phyloP scores from a whole-genome alignment of 2,888 invertebrate species.

The Drosophila kokeensis region DNA sequence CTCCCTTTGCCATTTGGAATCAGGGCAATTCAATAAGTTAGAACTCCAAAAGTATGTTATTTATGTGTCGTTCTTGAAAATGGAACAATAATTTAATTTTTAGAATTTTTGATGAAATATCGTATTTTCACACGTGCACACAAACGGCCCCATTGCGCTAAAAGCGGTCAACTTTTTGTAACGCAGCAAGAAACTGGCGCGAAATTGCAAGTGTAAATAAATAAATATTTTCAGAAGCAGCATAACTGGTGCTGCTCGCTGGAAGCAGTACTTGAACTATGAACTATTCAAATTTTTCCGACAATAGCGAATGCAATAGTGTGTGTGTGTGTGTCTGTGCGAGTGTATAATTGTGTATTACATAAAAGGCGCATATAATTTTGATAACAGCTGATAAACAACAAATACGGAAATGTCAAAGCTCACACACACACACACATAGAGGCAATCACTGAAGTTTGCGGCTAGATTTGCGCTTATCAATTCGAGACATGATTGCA shows the following conservation, averaged over 20 bases:
- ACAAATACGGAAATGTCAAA: slow-evolving; percentile 53
- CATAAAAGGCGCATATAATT: slow-evolving; percentile 44
- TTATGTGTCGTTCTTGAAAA: no score
- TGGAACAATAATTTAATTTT: not conserved
- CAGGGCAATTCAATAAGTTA: not conserved
- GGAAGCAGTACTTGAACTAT: not conserved
- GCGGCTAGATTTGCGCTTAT: slow-evolving; percentile 32
- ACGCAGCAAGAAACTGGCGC: slow-evolving; percentile 33
- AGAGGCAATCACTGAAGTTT: slow-evolving; percentile 58
- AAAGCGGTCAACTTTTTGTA: slow-evolving; percentile 1
- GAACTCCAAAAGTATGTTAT: not conserved
- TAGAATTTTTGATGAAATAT: not conserved
- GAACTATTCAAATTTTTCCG: not conserved
- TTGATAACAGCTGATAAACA: slow-evolving; percentile 56
- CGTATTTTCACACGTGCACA: slow-evolving; percentile 4
- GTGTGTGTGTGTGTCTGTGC: slow-evolving; percentile 4
- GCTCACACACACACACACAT: not conserved
- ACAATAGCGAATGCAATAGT: not conserved
- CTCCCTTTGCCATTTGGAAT: not conserved
- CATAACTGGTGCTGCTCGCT: not conserved
- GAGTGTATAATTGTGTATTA: slow-evolving; percentile 38
- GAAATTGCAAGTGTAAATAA: slow-evolving; percentile 36
- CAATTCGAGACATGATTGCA: slow-evolving; percentile 5
- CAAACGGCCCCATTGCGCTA: slow-evolving; percentile 30
- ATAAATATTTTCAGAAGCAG: not conserved